A percentile compares a stretch with the other conserved stretches of the same genome.
Conservation (phyloP, 2,888 invertebrate species). For the Nomada fucata region DNA sequence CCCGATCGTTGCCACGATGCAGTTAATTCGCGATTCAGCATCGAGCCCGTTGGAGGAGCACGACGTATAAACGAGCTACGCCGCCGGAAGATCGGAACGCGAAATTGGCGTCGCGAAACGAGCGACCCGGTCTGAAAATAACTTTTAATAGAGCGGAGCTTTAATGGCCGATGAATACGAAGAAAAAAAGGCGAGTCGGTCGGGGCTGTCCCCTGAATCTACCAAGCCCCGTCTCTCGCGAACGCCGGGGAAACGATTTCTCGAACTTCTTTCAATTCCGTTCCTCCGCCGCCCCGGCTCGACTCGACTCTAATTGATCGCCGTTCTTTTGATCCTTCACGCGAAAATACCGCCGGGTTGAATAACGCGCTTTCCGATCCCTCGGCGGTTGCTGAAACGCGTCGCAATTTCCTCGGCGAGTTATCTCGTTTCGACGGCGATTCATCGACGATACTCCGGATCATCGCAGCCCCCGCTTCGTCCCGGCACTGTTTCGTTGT, state of each 20-base stretch:
- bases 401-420: not conserved
- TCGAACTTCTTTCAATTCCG: not conserved
- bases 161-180: conserved; percentile 24
- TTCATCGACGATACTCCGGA: not conserved
- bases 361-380: not conserved
- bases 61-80: conserved; percentile 13
- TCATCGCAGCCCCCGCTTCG: not conserved
- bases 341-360: not conserved
- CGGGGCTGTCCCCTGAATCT: not conserved
- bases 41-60: not conserved
- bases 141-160: conserved; percentile 27
- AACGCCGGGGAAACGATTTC: not conserved
- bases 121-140: conserved; percentile 10
- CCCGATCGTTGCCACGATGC: conserved; percentile 11
- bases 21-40: not conserved
- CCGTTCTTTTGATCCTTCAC: not conserved
- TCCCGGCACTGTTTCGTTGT: not conserved
- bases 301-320: not conserved
- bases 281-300: not conserved
- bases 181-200: conserved; percentile 2
- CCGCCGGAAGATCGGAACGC: not conserved
- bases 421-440: not conserved
- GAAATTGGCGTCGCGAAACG: conserved; percentile 27
- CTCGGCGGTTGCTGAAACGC: not conserved
- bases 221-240: not conserved